Evolutionary conservation across 2,113 vertebrate species (phyloP), one percentile per base, ranked within the genome.

Genomic region (Podarcis raffonei): DNA sequence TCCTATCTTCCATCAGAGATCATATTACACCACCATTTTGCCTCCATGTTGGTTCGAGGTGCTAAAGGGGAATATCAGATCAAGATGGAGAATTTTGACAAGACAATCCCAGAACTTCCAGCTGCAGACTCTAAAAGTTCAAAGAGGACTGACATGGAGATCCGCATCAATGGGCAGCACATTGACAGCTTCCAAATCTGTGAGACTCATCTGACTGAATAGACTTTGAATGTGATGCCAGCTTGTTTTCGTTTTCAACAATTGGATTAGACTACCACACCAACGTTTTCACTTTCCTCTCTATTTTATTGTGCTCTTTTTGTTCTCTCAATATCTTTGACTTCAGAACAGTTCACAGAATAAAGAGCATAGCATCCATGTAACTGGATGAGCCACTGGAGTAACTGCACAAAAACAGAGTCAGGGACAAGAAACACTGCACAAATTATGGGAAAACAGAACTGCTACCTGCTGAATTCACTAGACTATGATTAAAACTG

Each of bases 1-100:
- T 99, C 99, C 81, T 99, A 99, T 86, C 96, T 99, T 30, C 97
- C 97, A 0, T 98, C 98, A 2, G 99, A 99, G 97, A 99, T 99
- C 92, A 95, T 98, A 93, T 95, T 98, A 89, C 96, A 98, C 77
- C 98, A 98, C 25, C 94, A 95, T 86, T 99, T 99, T 42, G 95
- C 98, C 39, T 93, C 98, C 0, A 95, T 98, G 42, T 84, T 98
- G 75, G 97, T 95, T 81, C 94, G 97, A 92, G 97, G 97, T 15
- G 93, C 96, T 86, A 97, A 97, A 87, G 98, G 98, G 1, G 97
- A 97, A 85, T 99, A 98, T 92, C 96, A 97, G 84, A 96, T 98
- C 94, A 98, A 96, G 96, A 98, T 97, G 96, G 97, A 98, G 88
- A 98, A 98, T 90, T 99, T 99, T 95, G 98, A 98, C 93, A 98